Evolutionary conservation across 2,888 invertebrate genomes (phyloP), one percentile per base, ranked within the genome.

Genomic region (Molanna angustata): DNA sequence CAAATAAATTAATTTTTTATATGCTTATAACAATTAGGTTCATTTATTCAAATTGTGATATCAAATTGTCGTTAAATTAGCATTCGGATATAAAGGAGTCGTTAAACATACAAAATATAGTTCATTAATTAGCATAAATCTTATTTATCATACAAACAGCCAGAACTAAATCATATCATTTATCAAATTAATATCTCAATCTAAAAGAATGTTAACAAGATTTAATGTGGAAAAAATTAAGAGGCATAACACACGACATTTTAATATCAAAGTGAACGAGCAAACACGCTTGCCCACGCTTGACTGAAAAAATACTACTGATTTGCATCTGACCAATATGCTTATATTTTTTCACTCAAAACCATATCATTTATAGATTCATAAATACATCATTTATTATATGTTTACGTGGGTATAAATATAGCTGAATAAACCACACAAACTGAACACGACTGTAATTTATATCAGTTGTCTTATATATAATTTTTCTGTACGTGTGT

Each of bases 81-180:
- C 41, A 49, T 13, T 6, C 14, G 13, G 18, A 13, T 41, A 41
- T 41, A 35, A 32, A 41, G 20, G 4, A 13, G 27, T 40, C 31
- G 14, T 31, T 27, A 41, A 41, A 49, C 27, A 6, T 18, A 27
- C 16, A 31, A 48, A 48, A 32, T 41, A 32, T 32, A 49, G 31
- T 41, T 32, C 49, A n/a, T 49, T 49, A 49, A 49, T 49, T 49
- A 41, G 32, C 41, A 49, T 46, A 46, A 31, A 20, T 41, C 41
- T 41, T 41, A 19, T 35, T 18, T 35, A 35, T 32, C 46, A 19
- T 19, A 40, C 41, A 41, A 47, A 9, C 9, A 14, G 41, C 9
- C 13, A 2, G 21, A 41, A 41, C 41, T 41, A 21, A 41, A 41
- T 21, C 41, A 21, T 41, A 41, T 41, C 41, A 41, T 41, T 41